These are phyloP conservation scores for Gracilinanus agilis DNA, from an alignment of 2,113 vertebrate species.

Conservation along the genomic window DNA sequence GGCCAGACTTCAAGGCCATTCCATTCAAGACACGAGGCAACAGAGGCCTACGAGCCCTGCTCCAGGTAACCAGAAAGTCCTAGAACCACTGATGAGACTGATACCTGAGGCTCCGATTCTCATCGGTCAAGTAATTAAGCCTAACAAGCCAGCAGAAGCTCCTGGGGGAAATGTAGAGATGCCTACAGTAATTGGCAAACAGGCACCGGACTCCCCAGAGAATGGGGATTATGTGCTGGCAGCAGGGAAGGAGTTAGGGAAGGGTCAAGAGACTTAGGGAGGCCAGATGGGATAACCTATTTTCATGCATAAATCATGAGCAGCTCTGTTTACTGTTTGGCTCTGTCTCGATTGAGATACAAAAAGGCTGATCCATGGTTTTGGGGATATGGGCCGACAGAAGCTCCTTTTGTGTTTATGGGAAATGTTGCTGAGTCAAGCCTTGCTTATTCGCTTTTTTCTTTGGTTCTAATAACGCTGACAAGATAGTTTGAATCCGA, in stretches of 20 bases:
- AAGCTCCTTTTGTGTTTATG: not conserved
- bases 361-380: not conserved
- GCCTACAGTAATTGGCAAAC: slow-evolving; percentile 57
- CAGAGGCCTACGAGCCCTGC: not conserved
- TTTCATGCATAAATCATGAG: slow-evolving; percentile 65
- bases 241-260: slow-evolving; percentile 35
- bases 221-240: slow-evolving; percentile 44
- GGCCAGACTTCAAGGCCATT: not conserved
- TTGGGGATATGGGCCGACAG: not conserved
- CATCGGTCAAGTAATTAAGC: slow-evolving; percentile 52
- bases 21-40: not conserved
- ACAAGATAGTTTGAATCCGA: not conserved
- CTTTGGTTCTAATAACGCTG: not conserved
- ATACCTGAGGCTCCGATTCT: slow-evolving; percentile 45
- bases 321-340: not conserved
- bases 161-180: slow-evolving; percentile 12
- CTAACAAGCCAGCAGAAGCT: slow-evolving; percentile 65
- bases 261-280: slow-evolving; percentile 59
- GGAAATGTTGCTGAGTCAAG: not conserved
- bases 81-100: slow-evolving; percentile 5
- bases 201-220: slow-evolving; percentile 48
- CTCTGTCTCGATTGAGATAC: not conserved
- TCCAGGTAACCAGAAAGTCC: slow-evolving; percentile 35
- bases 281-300: slow-evolving; percentile 53
- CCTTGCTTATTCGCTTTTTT: too few relatives aligned